A percentile compares a stretch with the other conserved stretches of the same genome.
Evolutionary conservation across 1,140 invertebrate genomes (phyloP).

Genomic region (Aphaenogaster floridana): DNA sequence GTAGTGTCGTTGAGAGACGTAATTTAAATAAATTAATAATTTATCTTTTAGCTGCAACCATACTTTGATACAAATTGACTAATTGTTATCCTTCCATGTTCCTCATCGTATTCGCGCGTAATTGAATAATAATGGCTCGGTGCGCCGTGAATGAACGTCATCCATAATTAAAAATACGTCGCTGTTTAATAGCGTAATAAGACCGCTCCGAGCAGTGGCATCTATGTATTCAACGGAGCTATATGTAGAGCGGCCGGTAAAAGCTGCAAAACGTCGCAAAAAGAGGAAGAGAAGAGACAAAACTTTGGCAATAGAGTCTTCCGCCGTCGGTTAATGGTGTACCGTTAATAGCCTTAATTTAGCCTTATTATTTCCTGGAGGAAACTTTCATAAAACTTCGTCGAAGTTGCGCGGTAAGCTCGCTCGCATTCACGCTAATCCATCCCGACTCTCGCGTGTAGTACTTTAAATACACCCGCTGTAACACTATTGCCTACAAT

Average conservation of each 20-base stretch:
- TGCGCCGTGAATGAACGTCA: slow-evolving; percentile 18
- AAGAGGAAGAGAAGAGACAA: slow-evolving; percentile 22
- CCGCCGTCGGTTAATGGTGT: slow-evolving; percentile 61
- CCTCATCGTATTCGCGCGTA: not conserved
- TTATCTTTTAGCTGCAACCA: not conserved
- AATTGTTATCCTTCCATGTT: not conserved
- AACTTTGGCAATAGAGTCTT: slow-evolving; percentile 68
- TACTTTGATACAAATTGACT: not conserved
- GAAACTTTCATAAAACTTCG: slow-evolving; percentile 70
- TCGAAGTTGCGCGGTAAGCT: slow-evolving; percentile 14
- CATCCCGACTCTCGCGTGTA: slow-evolving; percentile 40
- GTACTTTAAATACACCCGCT: slow-evolving; percentile 27
- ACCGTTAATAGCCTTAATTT: slow-evolving; percentile 74
- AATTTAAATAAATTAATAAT: slow-evolving; percentile 15
- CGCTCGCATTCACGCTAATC: slow-evolving; percentile 54
- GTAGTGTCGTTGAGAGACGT: too few species aligned
- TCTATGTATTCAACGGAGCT: slow-evolving; percentile 53
- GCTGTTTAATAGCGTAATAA: slow-evolving; percentile 49
- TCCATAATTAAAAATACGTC: slow-evolving; percentile 71
- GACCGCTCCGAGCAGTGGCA: slow-evolving; percentile 29
- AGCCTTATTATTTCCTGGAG: slow-evolving; percentile 73
- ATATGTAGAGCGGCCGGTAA: slow-evolving; percentile 50
- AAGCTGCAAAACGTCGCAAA: slow-evolving; percentile 50
- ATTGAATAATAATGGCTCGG: slow-evolving; percentile 38
- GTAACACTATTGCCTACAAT: not conserved